These are phyloP conservation scores for Trichomalopsis sarcophagae DNA, from an alignment of 1,140 invertebrate species.

Conservation along the genomic window DNA sequence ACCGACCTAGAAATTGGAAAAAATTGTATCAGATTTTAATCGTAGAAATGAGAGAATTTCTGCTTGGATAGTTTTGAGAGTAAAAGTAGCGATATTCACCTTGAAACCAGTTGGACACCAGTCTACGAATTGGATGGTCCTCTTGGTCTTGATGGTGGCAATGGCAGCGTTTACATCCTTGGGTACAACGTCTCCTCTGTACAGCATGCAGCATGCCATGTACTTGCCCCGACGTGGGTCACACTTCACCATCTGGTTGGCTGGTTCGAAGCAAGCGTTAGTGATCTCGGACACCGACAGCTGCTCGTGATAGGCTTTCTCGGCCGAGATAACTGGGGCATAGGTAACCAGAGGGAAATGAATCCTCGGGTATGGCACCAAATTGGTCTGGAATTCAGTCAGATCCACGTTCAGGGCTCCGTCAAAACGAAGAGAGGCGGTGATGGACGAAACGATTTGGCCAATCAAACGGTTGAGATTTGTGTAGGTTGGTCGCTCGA, in stretches of 20 bases:
- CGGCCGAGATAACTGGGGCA: constrained; percentile 76
- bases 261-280: constrained; percentile 82
- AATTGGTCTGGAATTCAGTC: constrained; percentile 81
- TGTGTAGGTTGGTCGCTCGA: constrained; percentile 80
- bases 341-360: constrained; percentile 80
- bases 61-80: constrained; percentile 60
- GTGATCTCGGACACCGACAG: constrained; percentile 79
- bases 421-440: constrained; percentile 74
- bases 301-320: constrained; percentile 77
- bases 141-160: constrained; percentile 80
- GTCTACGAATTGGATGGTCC: constrained; percentile 81
- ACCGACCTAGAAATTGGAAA: constrained; percentile 75
- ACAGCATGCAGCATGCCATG: constrained; percentile 82
- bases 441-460: constrained; percentile 80
- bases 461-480: constrained; percentile 80
- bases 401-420: constrained; percentile 60
- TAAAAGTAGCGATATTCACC: constrained; percentile 58
- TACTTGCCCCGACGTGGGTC: constrained; percentile 84
- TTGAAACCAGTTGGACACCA: constrained; percentile 84
- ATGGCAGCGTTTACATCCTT: constrained; percentile 84
- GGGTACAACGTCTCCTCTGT: constrained; percentile 79
- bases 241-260: constrained; percentile 81
- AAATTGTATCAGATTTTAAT: constrained; percentile 64
- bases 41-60: constrained; percentile 54
- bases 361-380: constrained; percentile 78